These are phyloP conservation scores for Pecten maximus DNA, from an alignment of 2,888 invertebrate species.

Conservation along the genomic window DNA sequence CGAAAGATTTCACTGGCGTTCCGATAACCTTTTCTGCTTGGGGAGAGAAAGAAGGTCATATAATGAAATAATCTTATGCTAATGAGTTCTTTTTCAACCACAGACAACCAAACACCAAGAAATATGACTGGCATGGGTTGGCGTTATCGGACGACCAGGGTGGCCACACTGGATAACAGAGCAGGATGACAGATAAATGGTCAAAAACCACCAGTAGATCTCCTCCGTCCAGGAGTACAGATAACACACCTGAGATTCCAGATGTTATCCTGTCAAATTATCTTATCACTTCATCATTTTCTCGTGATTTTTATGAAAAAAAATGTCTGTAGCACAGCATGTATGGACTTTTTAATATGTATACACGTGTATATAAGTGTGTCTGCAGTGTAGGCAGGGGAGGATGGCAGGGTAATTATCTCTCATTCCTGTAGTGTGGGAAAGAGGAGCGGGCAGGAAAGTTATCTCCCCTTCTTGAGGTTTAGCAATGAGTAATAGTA, in stretches of 20 bases:
- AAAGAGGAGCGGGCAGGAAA: background rate
- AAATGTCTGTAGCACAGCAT: slow-evolving; percentile 11
- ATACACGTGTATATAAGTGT: background rate
- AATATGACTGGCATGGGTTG: background rate
- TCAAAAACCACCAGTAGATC: background rate
- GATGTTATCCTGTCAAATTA: slow-evolving; percentile 5
- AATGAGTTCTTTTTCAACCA: background rate
- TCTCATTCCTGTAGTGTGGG: background rate
- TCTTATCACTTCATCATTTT: slow-evolving; percentile 21
- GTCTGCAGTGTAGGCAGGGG: no score
- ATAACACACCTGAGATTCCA: background rate
- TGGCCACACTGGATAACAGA: background rate
- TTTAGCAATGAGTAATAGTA: background rate
- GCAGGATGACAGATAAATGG: background rate
- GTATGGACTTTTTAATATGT: background rate
- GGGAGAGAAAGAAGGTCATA: background rate
- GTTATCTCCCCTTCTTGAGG: background rate
- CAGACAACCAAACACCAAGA: background rate
- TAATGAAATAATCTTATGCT: background rate
- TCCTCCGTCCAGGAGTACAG: background rate
- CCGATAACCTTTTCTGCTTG: background rate
- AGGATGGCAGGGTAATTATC: background rate
- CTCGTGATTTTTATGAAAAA: background rate
- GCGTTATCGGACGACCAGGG: background rate
- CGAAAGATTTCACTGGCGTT: no score